Evolutionary conservation across 2,797 vertebrate genomes (phyloP).

Genomic region (Chloroceryle amazona): DNA sequence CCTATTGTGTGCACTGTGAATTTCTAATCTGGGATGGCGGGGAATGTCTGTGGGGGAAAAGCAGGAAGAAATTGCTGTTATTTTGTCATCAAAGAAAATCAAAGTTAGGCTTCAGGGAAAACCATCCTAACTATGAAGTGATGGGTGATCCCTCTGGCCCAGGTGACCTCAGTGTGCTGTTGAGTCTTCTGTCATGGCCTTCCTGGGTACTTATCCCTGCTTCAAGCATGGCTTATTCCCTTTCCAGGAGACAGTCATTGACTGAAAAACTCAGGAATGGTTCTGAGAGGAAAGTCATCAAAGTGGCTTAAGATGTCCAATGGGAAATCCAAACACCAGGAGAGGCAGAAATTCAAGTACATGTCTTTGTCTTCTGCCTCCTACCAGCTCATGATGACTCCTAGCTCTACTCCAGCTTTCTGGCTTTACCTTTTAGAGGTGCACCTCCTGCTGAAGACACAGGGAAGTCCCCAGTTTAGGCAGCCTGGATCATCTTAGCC

Average conservation of each 20-base stretch:
- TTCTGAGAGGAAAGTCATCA: not conserved
- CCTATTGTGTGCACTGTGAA: not conserved
- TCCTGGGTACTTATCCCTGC: not conserved
- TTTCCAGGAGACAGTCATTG: not conserved
- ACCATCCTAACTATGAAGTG: not conserved
- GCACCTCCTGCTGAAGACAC: fast-evolving
- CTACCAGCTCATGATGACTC: not conserved
- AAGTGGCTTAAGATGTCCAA: not conserved
- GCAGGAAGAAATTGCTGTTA: not conserved
- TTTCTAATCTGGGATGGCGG: not conserved
- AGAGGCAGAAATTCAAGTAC: not conserved
- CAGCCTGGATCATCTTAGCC: not conserved
- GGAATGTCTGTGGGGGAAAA: not conserved
- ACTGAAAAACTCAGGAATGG: not conserved
- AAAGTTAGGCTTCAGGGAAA: not conserved
- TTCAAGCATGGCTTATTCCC: not conserved
- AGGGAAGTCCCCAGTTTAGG: not conserved
- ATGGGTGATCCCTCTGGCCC: not conserved
- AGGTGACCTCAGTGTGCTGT: not conserved
- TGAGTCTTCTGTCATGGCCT: not conserved
- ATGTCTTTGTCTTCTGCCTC: not conserved
- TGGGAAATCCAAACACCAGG: not conserved
- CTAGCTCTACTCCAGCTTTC: not conserved
- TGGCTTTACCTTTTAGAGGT: not conserved
- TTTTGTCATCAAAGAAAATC: not conserved